A percentile compares a stretch with the other conserved stretches of the same genome.
These are phyloP conservation scores for Caranx melampygus DNA, from an alignment of 2,113 vertebrate species.

Conservation along the genomic window DNA sequence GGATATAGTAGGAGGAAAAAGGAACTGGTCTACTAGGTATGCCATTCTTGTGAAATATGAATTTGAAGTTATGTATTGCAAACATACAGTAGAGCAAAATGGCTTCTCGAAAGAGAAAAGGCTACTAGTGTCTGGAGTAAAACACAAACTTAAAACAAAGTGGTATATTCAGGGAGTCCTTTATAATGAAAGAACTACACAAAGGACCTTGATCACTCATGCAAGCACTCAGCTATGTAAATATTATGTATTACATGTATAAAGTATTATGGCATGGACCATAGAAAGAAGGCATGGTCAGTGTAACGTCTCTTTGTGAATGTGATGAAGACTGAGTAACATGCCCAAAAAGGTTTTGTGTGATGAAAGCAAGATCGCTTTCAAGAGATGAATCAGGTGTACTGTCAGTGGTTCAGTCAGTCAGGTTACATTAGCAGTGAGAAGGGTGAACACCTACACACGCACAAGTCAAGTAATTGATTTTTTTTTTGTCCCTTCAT, in stretches of 20 bases:
- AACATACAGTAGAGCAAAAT: neutral
- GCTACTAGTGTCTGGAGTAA: neutral
- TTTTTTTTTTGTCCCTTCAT: constrained; percentile 47
- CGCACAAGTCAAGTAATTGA: constrained; percentile 46
- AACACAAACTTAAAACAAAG: neutral
- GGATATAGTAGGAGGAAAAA: neutral
- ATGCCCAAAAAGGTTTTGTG: neutral
- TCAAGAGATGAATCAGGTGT: constrained; percentile 27
- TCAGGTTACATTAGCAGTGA: constrained; percentile 41
- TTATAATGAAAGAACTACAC: neutral
- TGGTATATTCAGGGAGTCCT: neutral
- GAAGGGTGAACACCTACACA: constrained; percentile 32
- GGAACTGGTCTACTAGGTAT: neutral
- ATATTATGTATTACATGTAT: neutral
- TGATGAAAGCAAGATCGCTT: neutral
- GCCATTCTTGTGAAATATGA: neutral
- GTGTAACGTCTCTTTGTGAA: neutral
- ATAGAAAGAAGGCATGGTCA: constrained; percentile 10
- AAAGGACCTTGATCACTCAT: too few species aligned
- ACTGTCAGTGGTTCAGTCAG: constrained; percentile 36
- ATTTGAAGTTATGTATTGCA: neutral
- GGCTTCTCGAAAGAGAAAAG: neutral
- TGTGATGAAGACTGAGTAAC: neutral
- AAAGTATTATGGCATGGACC: neutral
- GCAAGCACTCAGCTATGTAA: too few species aligned